Evolutionary conservation across 2,113 vertebrate species (phyloP), one percentile per base, ranked within the genome.

Genomic region (Rhegmatorhina hoffmannsi): DNA sequence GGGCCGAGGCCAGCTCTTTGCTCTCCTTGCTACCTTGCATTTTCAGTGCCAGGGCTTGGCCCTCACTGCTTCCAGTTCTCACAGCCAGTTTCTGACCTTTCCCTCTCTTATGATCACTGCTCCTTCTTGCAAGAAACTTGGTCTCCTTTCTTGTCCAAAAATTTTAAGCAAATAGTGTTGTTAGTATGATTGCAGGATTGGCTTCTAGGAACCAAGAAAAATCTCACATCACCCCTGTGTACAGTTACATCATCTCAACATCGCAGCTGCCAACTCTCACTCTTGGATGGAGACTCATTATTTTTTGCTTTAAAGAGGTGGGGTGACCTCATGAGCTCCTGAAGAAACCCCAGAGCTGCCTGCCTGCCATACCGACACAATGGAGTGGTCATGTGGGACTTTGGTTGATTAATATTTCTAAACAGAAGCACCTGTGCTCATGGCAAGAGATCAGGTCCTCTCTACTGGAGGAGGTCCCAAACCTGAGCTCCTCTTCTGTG

Each of bases 171-270:
- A 95, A 94, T 89, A 36, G 28, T 60, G 73, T 82, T 92, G 68
- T 86, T 95, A 15, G 84, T 83, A 67, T 73, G 66, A 92, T 94
- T 92, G 67, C 75, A 92, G 83, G 86, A 89, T 74, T 96, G 90
- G 94, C 85, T 95, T 97, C 94, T 94, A 94, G 79, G 92, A 95
- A 97, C 83, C 89, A 91, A 89, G 94, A 95, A 89, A 97, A 94
- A 93, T 78, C 84, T 96, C 95, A 82, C 92, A 94, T 95, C 90
- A 87, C 90, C 44, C 23, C 89, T 96, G 83, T 95, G 92, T 83
- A 89, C 88, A 84, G 44, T 94, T 96, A 95, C 94, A 95, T 97
- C 94, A 97, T 84, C 64, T 85, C 91, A 87, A 26, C 74, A 93
- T 94, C 80, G 66, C 80, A 75, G 78, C 84, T 96, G 95, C 97